phyloP scores from a whole-genome alignment of 2,797 vertebrate genomes.

The Chelidonichthys spinosus region DNA sequence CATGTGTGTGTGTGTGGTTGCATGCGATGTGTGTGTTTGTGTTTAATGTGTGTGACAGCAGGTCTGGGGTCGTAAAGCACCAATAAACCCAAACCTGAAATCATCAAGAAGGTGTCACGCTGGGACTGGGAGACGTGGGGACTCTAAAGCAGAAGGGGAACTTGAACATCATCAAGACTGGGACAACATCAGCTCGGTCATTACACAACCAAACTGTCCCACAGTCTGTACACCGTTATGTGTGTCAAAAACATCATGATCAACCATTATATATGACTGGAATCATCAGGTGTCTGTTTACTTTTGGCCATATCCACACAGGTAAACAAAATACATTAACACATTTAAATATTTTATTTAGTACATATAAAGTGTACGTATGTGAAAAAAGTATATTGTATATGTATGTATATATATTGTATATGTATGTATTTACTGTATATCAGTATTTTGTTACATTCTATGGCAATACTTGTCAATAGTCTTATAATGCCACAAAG shows the following conservation, averaged over 20 bases:
- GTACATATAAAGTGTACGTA: no score
- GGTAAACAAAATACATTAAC: no score
- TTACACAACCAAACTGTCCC: neutral
- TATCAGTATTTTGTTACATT: neutral
- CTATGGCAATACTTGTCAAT: neutral
- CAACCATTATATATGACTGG: no score
- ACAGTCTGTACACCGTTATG: neutral
- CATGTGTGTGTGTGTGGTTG: slow-evolving; percentile 8
- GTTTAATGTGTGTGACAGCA: slow-evolving; percentile 76
- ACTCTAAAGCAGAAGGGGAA: slow-evolving; percentile 56
- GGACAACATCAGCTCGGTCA: slow-evolving; percentile 39
- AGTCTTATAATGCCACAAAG: neutral
- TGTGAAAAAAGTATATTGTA: no score
- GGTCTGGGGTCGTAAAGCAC: slow-evolving; percentile 76
- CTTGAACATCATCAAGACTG: slow-evolving; percentile 24
- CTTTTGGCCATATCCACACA: no score
- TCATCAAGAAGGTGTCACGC: slow-evolving; percentile 51
- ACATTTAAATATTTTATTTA: no score
- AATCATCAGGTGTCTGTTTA: no score
- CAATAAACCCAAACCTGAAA: slow-evolving; percentile 77
- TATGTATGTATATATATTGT: no score
- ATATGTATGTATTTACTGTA: neutral
- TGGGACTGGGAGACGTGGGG: slow-evolving; percentile 50
- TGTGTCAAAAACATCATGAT: neutral
- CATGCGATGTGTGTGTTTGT: slow-evolving; percentile 3